Percentiles rank a stretch among this genome's conserved stretches.
Conservation (phyloP, 2,888 invertebrate species). For the Papilio elwesi region DNA sequence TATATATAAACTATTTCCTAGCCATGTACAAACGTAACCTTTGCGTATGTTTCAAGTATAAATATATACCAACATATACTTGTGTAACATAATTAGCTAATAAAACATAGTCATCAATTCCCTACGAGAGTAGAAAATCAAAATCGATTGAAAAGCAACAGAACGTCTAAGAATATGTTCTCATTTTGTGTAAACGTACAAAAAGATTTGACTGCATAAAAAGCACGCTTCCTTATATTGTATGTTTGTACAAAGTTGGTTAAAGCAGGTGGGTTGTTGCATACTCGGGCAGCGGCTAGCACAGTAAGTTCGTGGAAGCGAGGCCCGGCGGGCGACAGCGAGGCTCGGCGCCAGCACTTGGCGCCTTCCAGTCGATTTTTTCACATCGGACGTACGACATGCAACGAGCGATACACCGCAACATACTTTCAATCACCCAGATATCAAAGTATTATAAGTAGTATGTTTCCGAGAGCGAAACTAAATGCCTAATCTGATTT, state of each 20-base stretch:
- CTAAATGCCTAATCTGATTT: background rate
- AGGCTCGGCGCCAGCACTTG: conserved; percentile 69
- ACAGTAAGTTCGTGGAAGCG: conserved; percentile 73
- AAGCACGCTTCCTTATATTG: background rate
- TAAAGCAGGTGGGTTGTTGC: conserved; percentile 7
- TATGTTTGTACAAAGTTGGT: conserved; percentile 5
- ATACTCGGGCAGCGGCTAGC: conserved; percentile 59
- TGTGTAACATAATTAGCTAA: too few relatives aligned
- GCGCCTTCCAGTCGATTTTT: conserved; percentile 71
- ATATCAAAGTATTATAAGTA: conserved; percentile 25
- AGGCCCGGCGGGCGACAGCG: conserved; percentile 57
- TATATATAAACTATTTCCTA: too few relatives aligned
- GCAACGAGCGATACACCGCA: conserved; percentile 15
- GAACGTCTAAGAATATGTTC: too few relatives aligned
- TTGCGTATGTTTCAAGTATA: too few relatives aligned
- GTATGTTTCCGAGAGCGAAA: conserved; percentile 12
- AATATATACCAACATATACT: too few relatives aligned
- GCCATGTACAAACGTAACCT: too few relatives aligned
- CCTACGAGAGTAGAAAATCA: too few relatives aligned
- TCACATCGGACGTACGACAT: conserved; percentile 43
- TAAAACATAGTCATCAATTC: too few relatives aligned
- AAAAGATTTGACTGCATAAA: too few relatives aligned
- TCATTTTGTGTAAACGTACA: too few relatives aligned
- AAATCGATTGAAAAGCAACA: too few relatives aligned
- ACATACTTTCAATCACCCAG: conserved; percentile 36